phyloP scores from a whole-genome alignment of 2,797 vertebrate genomes.

The Scolopax rusticola region DNA sequence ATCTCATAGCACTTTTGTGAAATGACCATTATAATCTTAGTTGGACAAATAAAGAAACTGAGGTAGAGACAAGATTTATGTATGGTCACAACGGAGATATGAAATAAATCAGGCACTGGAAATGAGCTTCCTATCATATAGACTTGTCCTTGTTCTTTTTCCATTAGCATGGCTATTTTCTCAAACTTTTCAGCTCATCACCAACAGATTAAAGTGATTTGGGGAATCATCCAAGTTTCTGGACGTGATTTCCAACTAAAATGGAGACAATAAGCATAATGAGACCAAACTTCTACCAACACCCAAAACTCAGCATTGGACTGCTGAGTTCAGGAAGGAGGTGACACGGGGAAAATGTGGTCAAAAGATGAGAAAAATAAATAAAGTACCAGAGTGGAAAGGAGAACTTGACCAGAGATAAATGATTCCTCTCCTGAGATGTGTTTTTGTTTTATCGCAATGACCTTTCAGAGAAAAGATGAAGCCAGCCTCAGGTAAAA shows the following conservation, averaged over 20 bases:
- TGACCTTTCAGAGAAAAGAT: slow-evolving; percentile 91
- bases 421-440: slow-evolving; percentile 77
- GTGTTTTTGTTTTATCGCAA: slow-evolving; percentile 83
- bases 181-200: slow-evolving; percentile 69
- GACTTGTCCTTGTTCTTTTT: slow-evolving; percentile 67
- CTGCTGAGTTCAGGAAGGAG: not conserved
- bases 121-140: slow-evolving; percentile 64
- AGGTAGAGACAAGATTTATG: slow-evolving; percentile 62
- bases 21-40: slow-evolving; percentile 48
- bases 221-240: slow-evolving; percentile 59
- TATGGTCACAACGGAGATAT: not conserved
- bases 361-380: slow-evolving; percentile 51
- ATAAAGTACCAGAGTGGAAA: slow-evolving; percentile 61
- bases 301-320: not conserved
- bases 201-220: slow-evolving; percentile 65
- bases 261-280: not conserved
- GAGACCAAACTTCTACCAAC: not conserved
- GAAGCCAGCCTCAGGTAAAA: slow-evolving; percentile 91
- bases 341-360: not conserved
- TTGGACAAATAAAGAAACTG: slow-evolving; percentile 67
- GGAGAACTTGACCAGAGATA: slow-evolving; percentile 51
- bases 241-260: slow-evolving; percentile 49
- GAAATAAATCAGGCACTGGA: slow-evolving; percentile 61
- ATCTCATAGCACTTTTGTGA: slow-evolving; percentile 38
- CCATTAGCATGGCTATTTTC: slow-evolving; percentile 57